Evolutionary conservation across 2,888 invertebrate genomes (phyloP), one percentile per base, ranked within the genome.

Genomic region (Microchrysa polita): DNA sequence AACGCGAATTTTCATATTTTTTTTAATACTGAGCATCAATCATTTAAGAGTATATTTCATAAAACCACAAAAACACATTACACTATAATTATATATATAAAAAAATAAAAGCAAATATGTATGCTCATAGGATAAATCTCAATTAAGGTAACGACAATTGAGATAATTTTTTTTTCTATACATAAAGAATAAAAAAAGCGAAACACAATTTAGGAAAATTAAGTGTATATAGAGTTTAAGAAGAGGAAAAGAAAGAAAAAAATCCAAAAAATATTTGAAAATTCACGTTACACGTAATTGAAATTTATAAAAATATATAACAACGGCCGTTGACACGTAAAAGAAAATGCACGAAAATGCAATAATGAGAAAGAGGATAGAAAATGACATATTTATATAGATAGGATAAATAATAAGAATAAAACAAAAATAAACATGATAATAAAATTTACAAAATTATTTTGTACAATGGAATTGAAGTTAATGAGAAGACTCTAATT

Each of bases 1-100:
- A 63, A 60, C 42, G 34, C 34, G 27, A 53, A 48, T 22, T 65
- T 65, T 22, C 23, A 34, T 34, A 34, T 53, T 67, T 20, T 20
- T 22, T 67, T 67, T 53, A 53, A 53, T 67, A 53, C 67, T 67
- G 67, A 67, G 67, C 67, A 67, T 67, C 67, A 67, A 67, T 42
- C 67, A 67, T 52, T 67, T 52, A n/a, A n/a, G 2, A 34, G 27
- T 34, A 5, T 34, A 7, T 34, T 34, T 34, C 7, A 34, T 5
- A 2, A 5, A 2, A 34, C 2, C 27, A 34, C 27, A 34, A 34
- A 5, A 34, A 34, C 27, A 34, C 27, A 34, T 34, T 34, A 34
- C 2, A 34, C 27, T 5, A 65, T n/a, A n/a, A n/a, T n/a, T 7
- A 27, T 61, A 61, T 61, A n/a, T 61, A 61, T 40, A 14, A 27